Evolutionary conservation across 2,113 vertebrate genomes (phyloP), one percentile per base, ranked within the genome.

Genomic region (Mesitornis unicolor): DNA sequence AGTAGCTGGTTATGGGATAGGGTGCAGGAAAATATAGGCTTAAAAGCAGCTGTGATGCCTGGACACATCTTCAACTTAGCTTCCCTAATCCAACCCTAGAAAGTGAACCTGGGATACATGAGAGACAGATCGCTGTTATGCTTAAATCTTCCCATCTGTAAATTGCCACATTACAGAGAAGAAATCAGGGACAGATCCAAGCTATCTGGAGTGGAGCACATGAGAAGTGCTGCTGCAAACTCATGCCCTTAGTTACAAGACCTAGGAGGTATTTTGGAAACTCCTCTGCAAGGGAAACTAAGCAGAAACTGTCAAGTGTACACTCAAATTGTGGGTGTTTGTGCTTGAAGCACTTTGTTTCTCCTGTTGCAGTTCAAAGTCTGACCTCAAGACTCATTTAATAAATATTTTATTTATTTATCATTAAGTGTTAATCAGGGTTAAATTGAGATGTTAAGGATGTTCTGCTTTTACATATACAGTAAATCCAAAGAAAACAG

Each of bases 121-220:
- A 42, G 19, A 26, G 28, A 54, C 19, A 43, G 11, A 45, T 38
- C 28, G 10, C 26, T 67, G 13, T 48, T n/a, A 43, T 11, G 28
- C 50, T 60, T 45, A 69, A 74, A 43, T 60, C 17, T 45, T 82
- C 28, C n/a, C 45, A n/a, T 51, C 19, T 33, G 36, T 47, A 56
- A 74, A 60, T 51, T 60, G 20, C 2, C 56, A 42, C 4, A 1
- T 64, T 51, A 35, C 35, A n/a, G 43, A 54, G 35, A 36, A 83
- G 36, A 40, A 79, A 75, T 4, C 1, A n/a, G 19, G 8, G 29
- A 83, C 10, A 56, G 9, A 75, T 31, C 56, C 70, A 56, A 31
- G 45, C 2, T 3, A 14, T 57, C 11, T 0, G 0, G 50, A 61
- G 7, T 11, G 9, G 5, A 74, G 21, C 9, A 2, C 3, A 18